Conservation (phyloP, 2,797 vertebrate species). For the Aplochiton taeniatus region DNA sequence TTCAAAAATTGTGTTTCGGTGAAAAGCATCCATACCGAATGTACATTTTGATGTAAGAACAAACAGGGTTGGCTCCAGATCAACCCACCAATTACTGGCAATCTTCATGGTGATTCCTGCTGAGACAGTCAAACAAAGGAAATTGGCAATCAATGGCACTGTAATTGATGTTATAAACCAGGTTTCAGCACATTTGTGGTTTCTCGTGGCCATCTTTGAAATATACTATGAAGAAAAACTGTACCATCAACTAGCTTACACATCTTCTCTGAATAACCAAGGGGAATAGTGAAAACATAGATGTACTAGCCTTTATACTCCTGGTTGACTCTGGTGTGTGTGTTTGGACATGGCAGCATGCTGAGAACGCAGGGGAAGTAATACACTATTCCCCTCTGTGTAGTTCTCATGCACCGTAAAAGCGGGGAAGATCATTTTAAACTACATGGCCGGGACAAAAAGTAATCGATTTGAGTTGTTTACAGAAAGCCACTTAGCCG, state of each 20-base stretch:
- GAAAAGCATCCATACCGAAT: too few relatives aligned
- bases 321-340: too few relatives aligned
- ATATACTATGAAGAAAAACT: too few relatives aligned
- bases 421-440: not conserved
- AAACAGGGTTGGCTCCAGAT: not conserved
- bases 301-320: not conserved
- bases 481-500: not conserved
- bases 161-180: slow-evolving; percentile 13
- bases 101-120: slow-evolving; percentile 51
- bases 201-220: too few relatives aligned
- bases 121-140: slow-evolving; percentile 59
- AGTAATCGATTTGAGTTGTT: not conserved
- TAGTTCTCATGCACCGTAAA: too few relatives aligned
- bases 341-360: too few relatives aligned
- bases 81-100: slow-evolving; percentile 38
- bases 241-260: too few relatives aligned
- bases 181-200: slow-evolving; percentile 37
- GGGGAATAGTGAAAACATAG: not conserved
- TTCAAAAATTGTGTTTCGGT: too few relatives aligned
- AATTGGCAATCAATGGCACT: slow-evolving; percentile 56
- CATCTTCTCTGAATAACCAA: too few relatives aligned
- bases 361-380: too few relatives aligned
- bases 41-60: not conserved
- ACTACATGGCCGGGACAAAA: not conserved
- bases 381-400: too few relatives aligned